These are phyloP conservation scores for Podargus strigoides DNA, from an alignment of 2,797 vertebrate genomes.

Conservation along the genomic window DNA sequence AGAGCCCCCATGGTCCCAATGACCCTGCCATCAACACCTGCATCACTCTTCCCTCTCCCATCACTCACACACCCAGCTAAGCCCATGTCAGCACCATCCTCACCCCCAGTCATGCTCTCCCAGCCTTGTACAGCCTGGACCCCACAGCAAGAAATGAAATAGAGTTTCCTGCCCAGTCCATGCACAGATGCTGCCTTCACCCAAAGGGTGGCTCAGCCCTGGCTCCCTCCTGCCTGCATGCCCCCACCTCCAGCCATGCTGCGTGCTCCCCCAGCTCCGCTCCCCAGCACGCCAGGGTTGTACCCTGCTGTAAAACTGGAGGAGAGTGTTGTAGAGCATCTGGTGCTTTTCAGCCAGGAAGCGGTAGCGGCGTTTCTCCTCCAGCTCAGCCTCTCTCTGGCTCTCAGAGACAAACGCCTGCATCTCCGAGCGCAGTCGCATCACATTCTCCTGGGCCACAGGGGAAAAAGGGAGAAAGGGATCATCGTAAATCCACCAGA, in stretches of 20 bases:
- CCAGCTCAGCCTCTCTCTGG: slow-evolving; percentile 83
- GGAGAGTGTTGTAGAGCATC: slow-evolving; percentile 72
- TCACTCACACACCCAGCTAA: neutral
- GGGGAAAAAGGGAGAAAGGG: neutral
- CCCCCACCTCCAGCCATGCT: neutral
- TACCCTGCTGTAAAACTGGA: slow-evolving; percentile 78
- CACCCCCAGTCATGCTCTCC: neutral
- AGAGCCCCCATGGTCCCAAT: neutral
- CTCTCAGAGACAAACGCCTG: slow-evolving; percentile 83
- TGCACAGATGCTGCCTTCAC: neutral
- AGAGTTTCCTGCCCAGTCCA: neutral
- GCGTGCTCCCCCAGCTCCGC: neutral
- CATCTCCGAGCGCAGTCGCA: slow-evolving; percentile 77
- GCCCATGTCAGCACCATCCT: neutral
- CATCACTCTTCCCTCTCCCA: neutral
- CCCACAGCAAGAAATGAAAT: neutral
- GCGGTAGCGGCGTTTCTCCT: slow-evolving; percentile 92
- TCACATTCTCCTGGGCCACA: slow-evolving; percentile 78
- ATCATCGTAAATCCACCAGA: neutral
- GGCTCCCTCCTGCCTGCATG: neutral
- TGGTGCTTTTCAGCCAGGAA: slow-evolving; percentile 95
- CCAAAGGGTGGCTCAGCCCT: neutral
- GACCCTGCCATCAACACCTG: neutral
- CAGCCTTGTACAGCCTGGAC: neutral
- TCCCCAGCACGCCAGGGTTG: neutral